Conservation (phyloP, 2,888 invertebrate species). For the Pseudoips prasinana region DNA sequence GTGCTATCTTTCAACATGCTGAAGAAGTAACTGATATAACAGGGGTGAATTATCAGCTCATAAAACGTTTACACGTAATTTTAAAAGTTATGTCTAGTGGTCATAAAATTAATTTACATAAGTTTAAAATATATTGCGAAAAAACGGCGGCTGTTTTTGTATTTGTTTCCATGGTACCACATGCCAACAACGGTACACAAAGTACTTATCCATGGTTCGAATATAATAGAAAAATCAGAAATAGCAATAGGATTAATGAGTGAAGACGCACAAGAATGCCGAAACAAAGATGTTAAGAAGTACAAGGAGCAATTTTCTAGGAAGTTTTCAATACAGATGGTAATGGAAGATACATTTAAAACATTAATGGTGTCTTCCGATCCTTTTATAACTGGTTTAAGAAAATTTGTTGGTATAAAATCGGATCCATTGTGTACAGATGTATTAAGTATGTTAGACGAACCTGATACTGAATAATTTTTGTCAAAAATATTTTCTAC, state of each 20-base stretch:
- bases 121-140: slow-evolving; percentile 1
- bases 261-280: slow-evolving; percentile 10
- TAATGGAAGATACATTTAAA: slow-evolving; percentile 3
- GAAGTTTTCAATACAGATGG: slow-evolving; percentile 6
- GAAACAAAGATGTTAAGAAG: slow-evolving; percentile 6
- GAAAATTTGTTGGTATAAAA: slow-evolving; percentile 1
- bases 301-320: slow-evolving; percentile 6
- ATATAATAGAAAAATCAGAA: slow-evolving; percentile 1
- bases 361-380: slow-evolving; percentile 5
- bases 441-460: not conserved
- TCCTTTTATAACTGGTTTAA: slow-evolving; percentile 3
- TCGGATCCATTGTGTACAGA: not conserved
- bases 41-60: slow-evolving; percentile 5
- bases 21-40: slow-evolving; percentile 11
- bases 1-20: slow-evolving; percentile 10
- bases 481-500: no score
- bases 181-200: slow-evolving; percentile 6
- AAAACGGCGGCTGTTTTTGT: slow-evolving; percentile 1
- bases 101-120: not conserved
- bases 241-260: slow-evolving; percentile 7
- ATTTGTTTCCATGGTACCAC: slow-evolving; percentile 4
- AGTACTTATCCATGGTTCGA: slow-evolving; percentile 4
- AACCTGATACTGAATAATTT: slow-evolving; percentile 3
- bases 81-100: slow-evolving; percentile 5
- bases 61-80: slow-evolving; percentile 6